These are phyloP conservation scores for Calyptommatus sinebrachiatus DNA, from an alignment of 2,113 vertebrate genomes.

Conservation along the genomic window DNA sequence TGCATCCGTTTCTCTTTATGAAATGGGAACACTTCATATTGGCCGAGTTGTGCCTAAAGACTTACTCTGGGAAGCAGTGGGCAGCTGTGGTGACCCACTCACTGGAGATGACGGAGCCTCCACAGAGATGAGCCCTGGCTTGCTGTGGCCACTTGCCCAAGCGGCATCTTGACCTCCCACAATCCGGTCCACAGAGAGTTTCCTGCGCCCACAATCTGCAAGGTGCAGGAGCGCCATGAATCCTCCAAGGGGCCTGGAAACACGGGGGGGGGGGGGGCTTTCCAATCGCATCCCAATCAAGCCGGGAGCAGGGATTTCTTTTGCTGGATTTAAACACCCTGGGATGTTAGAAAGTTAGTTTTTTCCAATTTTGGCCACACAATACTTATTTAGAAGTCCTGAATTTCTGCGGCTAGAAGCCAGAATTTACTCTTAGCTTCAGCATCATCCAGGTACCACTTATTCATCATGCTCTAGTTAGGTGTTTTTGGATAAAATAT, in stretches of 20 bases:
- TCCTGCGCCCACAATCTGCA: constrained; percentile 84
- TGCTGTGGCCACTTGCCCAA: constrained; percentile 90
- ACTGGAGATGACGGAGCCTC: constrained; percentile 84
- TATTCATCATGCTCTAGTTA: too few species aligned
- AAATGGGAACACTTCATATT: neutral
- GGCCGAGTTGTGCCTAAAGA: neutral
- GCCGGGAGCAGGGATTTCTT: too few species aligned
- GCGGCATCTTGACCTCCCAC: constrained; percentile 82
- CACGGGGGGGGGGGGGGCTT: too few species aligned
- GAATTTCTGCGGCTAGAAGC: too few species aligned
- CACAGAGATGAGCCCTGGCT: constrained; percentile 86
- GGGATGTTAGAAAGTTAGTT: too few species aligned
- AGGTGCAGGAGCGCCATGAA: neutral
- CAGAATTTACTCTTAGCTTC: too few species aligned
- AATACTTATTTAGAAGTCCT: too few species aligned
- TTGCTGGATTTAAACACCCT: too few species aligned
- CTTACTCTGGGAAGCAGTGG: constrained; percentile 90
- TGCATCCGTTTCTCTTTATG: neutral
- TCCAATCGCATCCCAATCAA: too few species aligned
- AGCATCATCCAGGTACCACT: too few species aligned
- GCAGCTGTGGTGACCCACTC: constrained; percentile 88
- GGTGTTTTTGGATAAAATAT: too few species aligned
- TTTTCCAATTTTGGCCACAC: too few species aligned
- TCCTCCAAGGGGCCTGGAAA: neutral
- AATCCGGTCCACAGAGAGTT: constrained; percentile 82